Evolutionary conservation across 2,888 invertebrate species (phyloP).

Genomic region (Scotopteryx bipunctaria): DNA sequence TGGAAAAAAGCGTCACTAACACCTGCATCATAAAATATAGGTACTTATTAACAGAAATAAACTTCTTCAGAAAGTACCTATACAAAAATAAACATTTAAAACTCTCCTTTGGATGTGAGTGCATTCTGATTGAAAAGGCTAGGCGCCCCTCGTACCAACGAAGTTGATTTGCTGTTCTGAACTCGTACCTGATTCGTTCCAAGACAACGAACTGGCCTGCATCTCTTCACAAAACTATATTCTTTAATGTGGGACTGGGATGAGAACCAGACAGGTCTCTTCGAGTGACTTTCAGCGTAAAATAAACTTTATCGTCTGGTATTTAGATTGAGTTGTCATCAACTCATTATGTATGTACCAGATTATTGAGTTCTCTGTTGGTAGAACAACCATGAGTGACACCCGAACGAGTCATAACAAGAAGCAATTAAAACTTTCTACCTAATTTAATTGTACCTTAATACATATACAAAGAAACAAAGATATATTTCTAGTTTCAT

Average conservation of each 20-base stretch:
- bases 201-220: constrained; percentile 49
- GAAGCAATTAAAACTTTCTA: constrained; percentile 66
- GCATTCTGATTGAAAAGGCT: constrained; percentile 51
- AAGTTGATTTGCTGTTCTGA: no score
- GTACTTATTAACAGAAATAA: no score
- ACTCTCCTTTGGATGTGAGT: constrained; percentile 41
- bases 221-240: constrained; percentile 53
- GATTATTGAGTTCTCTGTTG: not conserved
- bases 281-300: not conserved
- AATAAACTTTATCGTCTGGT: not conserved
- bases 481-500: no score
- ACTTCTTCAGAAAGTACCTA: not conserved
- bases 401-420: constrained; percentile 44
- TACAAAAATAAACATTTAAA: constrained; percentile 45
- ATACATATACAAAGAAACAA: no score
- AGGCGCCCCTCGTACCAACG: no score
- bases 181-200: constrained; percentile 49
- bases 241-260: constrained; percentile 53
- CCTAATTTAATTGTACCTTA: no score
- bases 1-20: not conserved
- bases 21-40: constrained; percentile 14
- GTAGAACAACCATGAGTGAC: constrained; percentile 45
- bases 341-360: no score
- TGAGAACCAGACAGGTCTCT: constrained; percentile 28
- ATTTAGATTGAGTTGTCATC: not conserved